These are phyloP conservation scores for Halcyon leucocephala DNA, from an alignment of 2,797 vertebrate species.

Conservation along the genomic window DNA sequence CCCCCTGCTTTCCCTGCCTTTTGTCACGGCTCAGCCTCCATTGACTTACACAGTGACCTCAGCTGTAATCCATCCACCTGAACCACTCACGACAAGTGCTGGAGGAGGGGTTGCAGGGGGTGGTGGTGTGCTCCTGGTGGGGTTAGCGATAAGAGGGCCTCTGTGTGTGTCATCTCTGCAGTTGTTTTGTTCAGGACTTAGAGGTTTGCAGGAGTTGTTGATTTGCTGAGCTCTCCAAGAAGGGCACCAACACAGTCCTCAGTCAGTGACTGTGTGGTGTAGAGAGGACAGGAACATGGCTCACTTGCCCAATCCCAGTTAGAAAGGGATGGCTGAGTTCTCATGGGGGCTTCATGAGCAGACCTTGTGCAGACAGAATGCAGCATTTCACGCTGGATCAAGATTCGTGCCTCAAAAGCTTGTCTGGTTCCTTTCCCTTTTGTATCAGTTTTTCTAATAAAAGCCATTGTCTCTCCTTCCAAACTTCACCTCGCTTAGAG, in stretches of 20 bases:
- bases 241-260: background rate
- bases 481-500: background rate
- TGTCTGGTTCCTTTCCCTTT: background rate
- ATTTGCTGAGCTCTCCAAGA: background rate
- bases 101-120: background rate
- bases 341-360: background rate
- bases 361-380: background rate
- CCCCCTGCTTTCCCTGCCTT: background rate
- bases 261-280: rapidly evolving
- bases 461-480: background rate
- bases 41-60: background rate
- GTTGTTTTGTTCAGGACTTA: background rate
- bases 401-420: background rate
- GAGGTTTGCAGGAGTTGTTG: background rate
- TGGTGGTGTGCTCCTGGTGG: background rate
- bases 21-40: background rate
- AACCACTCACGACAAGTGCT: background rate
- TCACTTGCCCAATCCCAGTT: rapidly evolving
- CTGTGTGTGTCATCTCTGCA: background rate
- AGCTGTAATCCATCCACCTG: rapidly evolving
- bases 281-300: background rate
- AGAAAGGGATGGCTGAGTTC: background rate
- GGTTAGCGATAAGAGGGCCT: background rate
- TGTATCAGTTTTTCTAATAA: background rate
- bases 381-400: background rate